Evolutionary conservation across 1,140 invertebrate species (phyloP).

Genomic region (Drosophila ficusphila): DNA sequence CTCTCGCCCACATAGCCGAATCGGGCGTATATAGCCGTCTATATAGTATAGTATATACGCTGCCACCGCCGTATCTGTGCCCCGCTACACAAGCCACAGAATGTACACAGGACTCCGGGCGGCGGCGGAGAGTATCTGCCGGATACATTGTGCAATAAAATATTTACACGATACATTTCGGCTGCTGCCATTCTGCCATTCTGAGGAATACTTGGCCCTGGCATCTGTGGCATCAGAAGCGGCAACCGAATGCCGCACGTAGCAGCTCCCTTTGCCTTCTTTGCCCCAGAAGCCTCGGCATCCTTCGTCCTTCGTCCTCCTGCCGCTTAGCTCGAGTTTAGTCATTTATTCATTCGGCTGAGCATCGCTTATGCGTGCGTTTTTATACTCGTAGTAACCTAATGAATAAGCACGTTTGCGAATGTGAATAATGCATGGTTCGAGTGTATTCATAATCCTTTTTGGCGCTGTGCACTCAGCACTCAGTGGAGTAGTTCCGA

Average conservation of each 20-base stretch:
- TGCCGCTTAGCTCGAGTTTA: conserved; percentile 26
- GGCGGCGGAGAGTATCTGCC: conserved; percentile 33
- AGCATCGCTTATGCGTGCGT: conserved; percentile 18
- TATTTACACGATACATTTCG: conserved; percentile 75
- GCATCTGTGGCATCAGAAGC: conserved; percentile 62
- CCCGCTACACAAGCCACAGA: conserved; percentile 15
- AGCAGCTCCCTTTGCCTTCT: conserved; percentile 2
- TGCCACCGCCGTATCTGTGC: neutral
- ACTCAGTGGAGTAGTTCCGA: too few relatives aligned
- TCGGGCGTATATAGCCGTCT: neutral
- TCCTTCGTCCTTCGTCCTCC: conserved; percentile 5
- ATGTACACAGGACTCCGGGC: conserved; percentile 31
- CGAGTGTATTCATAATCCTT: conserved; percentile 7
- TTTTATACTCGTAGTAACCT: conserved; percentile 23
- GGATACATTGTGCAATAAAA: conserved; percentile 78
- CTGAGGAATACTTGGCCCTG: conserved; percentile 46
- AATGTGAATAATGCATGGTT: conserved; percentile 1
- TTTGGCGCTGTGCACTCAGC: neutral
- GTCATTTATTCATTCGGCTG: conserved; percentile 36
- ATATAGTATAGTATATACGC: too few relatives aligned
- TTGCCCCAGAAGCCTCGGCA: too few relatives aligned
- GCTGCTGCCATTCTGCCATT: conserved; percentile 44
- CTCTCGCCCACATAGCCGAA: conserved; percentile 5
- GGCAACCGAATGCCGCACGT: conserved; percentile 36
- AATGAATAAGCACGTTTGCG: conserved; percentile 27